Evolutionary conservation across 2,113 vertebrate genomes (phyloP), one percentile per base, ranked within the genome.

Genomic region (Pelecanus crispus): DNA sequence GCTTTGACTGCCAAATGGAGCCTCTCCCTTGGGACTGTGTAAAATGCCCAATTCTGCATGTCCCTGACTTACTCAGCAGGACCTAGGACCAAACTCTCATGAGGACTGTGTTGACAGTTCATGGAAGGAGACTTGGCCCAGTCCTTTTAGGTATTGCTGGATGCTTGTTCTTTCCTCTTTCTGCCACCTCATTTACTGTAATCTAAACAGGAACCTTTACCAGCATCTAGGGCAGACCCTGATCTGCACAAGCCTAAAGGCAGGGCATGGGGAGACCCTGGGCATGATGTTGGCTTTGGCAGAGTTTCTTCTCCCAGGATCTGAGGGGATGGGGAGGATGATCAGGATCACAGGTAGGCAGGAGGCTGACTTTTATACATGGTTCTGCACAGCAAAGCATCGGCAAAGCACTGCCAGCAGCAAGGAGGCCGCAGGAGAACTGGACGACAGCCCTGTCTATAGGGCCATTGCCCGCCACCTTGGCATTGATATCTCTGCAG

Each of bases 391-490:
- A 91, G 94, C 49, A 79, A 96, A 95, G 44, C 95, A 88, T 68
- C 24, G 67, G 86, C 98, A 93, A 79, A 98, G 94, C 77, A 38
- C 59, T 18, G 55, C n/a, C 61, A 88, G 79, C 56, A 95, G 66
- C 26, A 53, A 24, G 18, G 94, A 96, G n/a, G 92, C 94, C 13
- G 55, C 96, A 3, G 98, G 98, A 24, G 97, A 98, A 29, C 34
- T 98, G 8, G 97, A 97, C 4, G 86, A 91, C 31, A 98, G 96
- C 52, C 99, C 99, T 1, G 94, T 99, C 26, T 95, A 50, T 74
- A 98, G 61, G 86, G 98, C 98, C 7, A 93, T 99, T 0, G 97
- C 98, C 17, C 98, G 97, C 16, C 92, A 99, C 94, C 97, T 98
- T 53, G 97, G 98, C 84, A 89, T 97, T 1, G 97, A 98, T 61